phyloP scores from a whole-genome alignment of 2,113 vertebrate species.

The Peromyscus polionotus region DNA sequence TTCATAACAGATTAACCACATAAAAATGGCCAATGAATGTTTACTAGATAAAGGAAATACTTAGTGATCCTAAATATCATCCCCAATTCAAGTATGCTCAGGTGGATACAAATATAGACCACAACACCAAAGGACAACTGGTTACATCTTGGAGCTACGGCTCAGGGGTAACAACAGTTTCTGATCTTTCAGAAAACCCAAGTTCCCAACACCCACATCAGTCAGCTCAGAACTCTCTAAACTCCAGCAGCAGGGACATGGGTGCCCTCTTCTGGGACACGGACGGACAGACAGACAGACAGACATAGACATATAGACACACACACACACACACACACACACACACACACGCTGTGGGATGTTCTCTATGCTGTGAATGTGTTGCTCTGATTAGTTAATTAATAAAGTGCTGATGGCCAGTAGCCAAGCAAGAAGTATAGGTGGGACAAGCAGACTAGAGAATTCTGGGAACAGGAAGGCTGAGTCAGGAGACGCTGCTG shows the following conservation, averaged over 20 bases:
- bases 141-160: background rate
- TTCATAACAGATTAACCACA: conserved; percentile 33
- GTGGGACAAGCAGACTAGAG: too few relatives aligned
- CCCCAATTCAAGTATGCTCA: background rate
- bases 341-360: background rate
- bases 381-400: too few relatives aligned
- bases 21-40: conserved; percentile 17
- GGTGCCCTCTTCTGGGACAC: background rate
- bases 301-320: background rate
- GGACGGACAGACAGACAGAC: background rate
- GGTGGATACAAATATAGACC: background rate
- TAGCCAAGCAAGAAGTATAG: too few relatives aligned
- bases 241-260: background rate
- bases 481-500: too few relatives aligned
- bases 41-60: conserved; percentile 9
- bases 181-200: background rate
- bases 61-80: conserved; percentile 1
- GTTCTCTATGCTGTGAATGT: too few relatives aligned
- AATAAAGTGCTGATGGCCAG: too few relatives aligned
- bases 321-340: background rate
- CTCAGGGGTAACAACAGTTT: background rate
- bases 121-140: background rate
- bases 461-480: too few relatives aligned
- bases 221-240: background rate
- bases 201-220: background rate